Conservation (phyloP, 2,113 vertebrate genomes). For the Antechinus stuartii region DNA sequence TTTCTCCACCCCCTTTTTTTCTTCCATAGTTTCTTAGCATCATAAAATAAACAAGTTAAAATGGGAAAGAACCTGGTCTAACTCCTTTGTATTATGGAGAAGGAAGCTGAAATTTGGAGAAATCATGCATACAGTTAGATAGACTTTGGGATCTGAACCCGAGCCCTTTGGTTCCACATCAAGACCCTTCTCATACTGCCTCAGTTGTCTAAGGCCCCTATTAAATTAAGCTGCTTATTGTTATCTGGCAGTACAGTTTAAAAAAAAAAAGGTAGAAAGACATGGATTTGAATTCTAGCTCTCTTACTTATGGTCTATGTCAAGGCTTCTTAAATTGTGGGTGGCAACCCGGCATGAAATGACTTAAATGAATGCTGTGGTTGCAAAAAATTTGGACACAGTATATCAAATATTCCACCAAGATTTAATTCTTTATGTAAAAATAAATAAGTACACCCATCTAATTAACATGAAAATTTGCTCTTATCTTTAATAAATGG, state of each 20-base stretch:
- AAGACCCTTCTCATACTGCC: not conserved
- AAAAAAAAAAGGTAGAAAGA: not conserved
- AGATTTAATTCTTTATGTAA: too few species aligned
- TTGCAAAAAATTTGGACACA: too few species aligned
- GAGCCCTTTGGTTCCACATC: not conserved
- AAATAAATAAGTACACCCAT: too few species aligned
- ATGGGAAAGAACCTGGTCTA: not conserved
- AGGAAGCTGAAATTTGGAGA: not conserved
- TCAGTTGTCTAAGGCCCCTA: not conserved
- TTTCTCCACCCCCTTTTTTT: too few species aligned
- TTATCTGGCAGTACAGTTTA: not conserved
- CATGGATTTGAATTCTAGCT: not conserved
- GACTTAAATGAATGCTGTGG: too few species aligned
- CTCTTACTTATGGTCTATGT: not conserved
- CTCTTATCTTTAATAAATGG: too few species aligned
- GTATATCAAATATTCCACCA: too few species aligned
- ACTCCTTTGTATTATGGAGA: not conserved
- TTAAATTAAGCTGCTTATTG: not conserved
- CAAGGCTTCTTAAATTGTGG: too few species aligned
- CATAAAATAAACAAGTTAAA: not conserved
- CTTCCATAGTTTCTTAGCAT: not conserved
- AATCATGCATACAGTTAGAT: not conserved
- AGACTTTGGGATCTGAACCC: not conserved
- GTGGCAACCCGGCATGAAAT: too few species aligned
- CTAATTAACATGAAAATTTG: too few species aligned